These are phyloP conservation scores for Saccopteryx leptura DNA, from an alignment of 2,113 vertebrate genomes.

Conservation along the genomic window DNA sequence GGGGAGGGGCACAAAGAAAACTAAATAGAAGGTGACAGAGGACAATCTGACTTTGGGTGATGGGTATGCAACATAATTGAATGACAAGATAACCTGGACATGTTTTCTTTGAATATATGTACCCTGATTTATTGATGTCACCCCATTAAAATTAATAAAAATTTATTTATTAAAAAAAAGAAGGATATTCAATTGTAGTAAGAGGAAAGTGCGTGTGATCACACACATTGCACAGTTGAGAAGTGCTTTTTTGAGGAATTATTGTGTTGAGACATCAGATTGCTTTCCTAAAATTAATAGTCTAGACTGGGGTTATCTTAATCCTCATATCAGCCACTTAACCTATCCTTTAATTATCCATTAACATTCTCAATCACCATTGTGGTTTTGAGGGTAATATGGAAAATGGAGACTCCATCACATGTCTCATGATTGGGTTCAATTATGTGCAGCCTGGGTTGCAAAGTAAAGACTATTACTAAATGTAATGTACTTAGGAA, in stretches of 20 bases:
- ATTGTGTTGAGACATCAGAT: background rate
- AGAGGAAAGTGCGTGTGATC: background rate
- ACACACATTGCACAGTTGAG: background rate
- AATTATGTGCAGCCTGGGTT: background rate
- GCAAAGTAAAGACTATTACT: background rate
- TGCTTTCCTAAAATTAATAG: background rate
- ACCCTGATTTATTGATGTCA: too few species aligned
- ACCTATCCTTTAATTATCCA: background rate
- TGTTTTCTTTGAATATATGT: too few species aligned
- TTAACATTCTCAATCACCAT: background rate
- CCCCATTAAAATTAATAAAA: too few species aligned
- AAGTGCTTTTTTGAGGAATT: background rate
- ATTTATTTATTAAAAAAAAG: background rate
- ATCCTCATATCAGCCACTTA: background rate
- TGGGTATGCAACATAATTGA: too few species aligned
- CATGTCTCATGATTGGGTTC: background rate
- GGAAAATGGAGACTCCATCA: background rate
- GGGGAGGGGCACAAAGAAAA: too few species aligned
- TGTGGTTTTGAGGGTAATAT: background rate
- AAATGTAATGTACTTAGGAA: background rate
- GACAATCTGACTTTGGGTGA: too few species aligned
- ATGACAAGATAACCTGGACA: too few species aligned
- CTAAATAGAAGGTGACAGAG: too few species aligned
- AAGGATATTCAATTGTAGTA: background rate
- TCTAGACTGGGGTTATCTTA: background rate